Base-by-base conservation (phyloP, 2,888 invertebrate species). In the Heptascelio sp. region DNA sequence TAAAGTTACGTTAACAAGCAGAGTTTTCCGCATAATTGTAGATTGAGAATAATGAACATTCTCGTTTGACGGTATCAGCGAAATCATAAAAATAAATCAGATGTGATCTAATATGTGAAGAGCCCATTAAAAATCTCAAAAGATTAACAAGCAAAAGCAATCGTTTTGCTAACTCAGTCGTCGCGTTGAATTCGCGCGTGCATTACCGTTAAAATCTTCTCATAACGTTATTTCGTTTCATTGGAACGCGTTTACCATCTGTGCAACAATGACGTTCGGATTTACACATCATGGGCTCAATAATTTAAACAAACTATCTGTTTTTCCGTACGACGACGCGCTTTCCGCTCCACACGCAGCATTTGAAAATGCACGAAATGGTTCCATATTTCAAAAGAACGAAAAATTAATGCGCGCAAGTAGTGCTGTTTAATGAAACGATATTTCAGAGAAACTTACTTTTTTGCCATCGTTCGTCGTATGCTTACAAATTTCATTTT, bases 351-450 rank as follows among this genome's bases (percentile, higher is more conserved):
- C 49, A 37, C 49, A 37, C 25, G 46, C 15, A 23, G 15, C 49
- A 49, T 64, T 78, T 23, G 51, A 65, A 70, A 46, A 49, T 23
- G 55, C 34, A 30, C 43, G 53, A 51, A 77, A 62, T 43, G 21
- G 60, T 70, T 70, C 26, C 46, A 70, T 77, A 51, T 77, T 67
- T 68, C 60, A 76, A 76, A 75, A 68, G 60, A 68, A 68, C 53
- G 43, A 26, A 37, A 68, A 68, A 77, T 68, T 59, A 62, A 67
- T 60, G 67, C 43, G 49, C 49, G 43, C 68, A 59, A 68, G 53
- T 21, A 55, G 59, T 21, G 30, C 21, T 30, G 53, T 67, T 60
- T 60, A 67, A 76, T 76, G 67, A 67, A 67, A 76, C 49, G 51
- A 76, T 67, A 68, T 68, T 68, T 77, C 62, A 68, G 55, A 60